A percentile compares a stretch with the other conserved stretches of the same genome.
phyloP scores from a whole-genome alignment of 2,888 invertebrate species.

The Macrosoma leucophasiata region DNA sequence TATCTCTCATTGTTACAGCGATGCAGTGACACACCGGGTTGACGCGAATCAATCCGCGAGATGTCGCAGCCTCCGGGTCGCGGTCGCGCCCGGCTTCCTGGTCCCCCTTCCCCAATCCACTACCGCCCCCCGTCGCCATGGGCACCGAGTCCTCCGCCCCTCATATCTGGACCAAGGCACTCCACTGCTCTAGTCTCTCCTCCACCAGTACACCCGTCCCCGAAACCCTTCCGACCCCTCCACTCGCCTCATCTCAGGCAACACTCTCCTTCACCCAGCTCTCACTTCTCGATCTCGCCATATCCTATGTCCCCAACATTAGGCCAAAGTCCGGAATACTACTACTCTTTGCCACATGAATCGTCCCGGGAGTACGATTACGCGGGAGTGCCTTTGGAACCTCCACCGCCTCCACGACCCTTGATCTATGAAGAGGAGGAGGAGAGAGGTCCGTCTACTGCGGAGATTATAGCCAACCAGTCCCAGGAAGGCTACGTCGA shows the following conservation, averaged over 20 bases:
- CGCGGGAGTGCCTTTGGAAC: conserved; percentile 86
- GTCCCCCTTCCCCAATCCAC: conserved; percentile 76
- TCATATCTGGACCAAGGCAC: conserved; percentile 78
- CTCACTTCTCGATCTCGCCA: conserved; percentile 69
- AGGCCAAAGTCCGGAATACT: conserved; percentile 77
- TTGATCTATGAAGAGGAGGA: conserved; percentile 81
- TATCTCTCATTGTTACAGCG: conserved; percentile 56
- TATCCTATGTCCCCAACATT: conserved; percentile 75
- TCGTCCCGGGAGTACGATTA: conserved; percentile 79
- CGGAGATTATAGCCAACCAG: conserved; percentile 94
- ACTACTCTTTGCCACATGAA: conserved; percentile 75
- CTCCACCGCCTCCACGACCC: conserved; percentile 82
- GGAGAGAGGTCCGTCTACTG: conserved; percentile 88
- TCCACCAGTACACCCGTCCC: conserved; percentile 75
- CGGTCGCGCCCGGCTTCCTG: conserved; percentile 61
- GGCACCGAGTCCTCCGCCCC: conserved; percentile 84
- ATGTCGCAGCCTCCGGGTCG: conserved; percentile 73
- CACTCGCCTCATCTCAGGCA: conserved; percentile 66
- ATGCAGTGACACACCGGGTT: conserved; percentile 75
- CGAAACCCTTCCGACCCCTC: conserved; percentile 64
- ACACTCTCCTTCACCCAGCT: conserved; percentile 66
- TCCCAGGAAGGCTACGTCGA: conserved; percentile 96
- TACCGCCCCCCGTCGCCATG: conserved; percentile 86
- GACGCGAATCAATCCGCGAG: conserved; percentile 67
- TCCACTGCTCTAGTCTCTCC: conserved; percentile 72